These are phyloP conservation scores for Triplophysa dalaica DNA, from an alignment of 2,113 vertebrate species.

Conservation along the genomic window DNA sequence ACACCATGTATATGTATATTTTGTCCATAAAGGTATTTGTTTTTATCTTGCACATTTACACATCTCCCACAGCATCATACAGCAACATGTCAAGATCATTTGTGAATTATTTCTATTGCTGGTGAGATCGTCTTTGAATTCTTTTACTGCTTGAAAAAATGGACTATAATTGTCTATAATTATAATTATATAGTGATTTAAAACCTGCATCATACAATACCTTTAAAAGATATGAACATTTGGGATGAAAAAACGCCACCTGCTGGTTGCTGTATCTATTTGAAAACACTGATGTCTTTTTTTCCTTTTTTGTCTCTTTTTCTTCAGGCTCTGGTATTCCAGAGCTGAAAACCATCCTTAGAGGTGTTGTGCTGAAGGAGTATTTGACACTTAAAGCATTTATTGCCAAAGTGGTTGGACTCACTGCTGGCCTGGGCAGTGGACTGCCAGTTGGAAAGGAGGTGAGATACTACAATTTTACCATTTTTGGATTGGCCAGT, in stretches of 20 bases:
- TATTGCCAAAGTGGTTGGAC: constrained; percentile 87
- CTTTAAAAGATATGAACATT: no score
- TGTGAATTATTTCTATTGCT: no score
- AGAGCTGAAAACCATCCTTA: constrained; percentile 92
- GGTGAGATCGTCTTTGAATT: no score
- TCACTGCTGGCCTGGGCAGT: constrained; percentile 89
- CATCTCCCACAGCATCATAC: no score
- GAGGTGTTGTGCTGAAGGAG: constrained; percentile 91
- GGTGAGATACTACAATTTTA: constrained; percentile 68
- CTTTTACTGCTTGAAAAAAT: no score
- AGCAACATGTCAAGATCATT: no score
- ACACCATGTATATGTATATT: no score
- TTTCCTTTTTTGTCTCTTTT: neutral
- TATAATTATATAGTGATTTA: no score
- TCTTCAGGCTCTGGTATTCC: constrained; percentile 88
- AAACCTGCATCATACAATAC: no score
- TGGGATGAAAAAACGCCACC: neutral
- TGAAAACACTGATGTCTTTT: neutral
- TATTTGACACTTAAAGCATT: constrained; percentile 92
- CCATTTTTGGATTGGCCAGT: neutral
- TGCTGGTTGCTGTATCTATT: neutral
- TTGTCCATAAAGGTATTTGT: no score
- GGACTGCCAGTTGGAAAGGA: constrained; percentile 95
- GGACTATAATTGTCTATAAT: no score
- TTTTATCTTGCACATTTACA: no score